Evolutionary conservation across 2,888 invertebrate species (phyloP).

Genomic region (Machimus atricapillus): DNA sequence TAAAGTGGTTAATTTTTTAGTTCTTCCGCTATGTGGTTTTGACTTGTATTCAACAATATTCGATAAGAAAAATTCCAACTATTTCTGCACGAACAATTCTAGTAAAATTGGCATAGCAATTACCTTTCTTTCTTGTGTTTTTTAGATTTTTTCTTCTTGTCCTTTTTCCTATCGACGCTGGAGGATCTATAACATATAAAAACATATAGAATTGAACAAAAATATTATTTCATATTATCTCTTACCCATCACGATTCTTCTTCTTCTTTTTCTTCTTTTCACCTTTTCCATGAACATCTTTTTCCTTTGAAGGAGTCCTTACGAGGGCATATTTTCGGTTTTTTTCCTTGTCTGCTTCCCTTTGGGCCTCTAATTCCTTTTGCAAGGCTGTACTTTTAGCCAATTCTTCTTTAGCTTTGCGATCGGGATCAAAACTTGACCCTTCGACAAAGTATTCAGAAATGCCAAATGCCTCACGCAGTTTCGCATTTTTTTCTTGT

Average conservation of each 20-base stretch:
- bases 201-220: background rate
- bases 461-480: conserved; percentile 94
- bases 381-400: conserved; percentile 62
- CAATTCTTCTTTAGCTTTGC: conserved; percentile 65
- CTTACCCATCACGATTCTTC: conserved; percentile 75
- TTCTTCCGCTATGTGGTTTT: conserved; percentile 25
- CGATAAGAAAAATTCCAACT: conserved; percentile 24
- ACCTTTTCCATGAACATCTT: conserved; percentile 57
- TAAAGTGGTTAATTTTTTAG: conserved; percentile 1
- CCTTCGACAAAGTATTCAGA: conserved; percentile 94
- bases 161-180: conserved; percentile 74
- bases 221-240: conserved; percentile 31
- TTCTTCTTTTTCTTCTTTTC: conserved; percentile 73
- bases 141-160: conserved; percentile 82
- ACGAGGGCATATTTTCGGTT: conserved; percentile 74
- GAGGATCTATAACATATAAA: conserved; percentile 66
- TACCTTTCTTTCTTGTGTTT: conserved; percentile 78
- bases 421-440: conserved; percentile 86
- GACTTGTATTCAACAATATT: conserved; percentile 29
- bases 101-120: conserved; percentile 52
- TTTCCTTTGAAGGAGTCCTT: conserved; percentile 76
- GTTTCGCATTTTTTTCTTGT: conserved; percentile 90
- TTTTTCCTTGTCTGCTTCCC: conserved; percentile 61
- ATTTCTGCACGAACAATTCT: conserved; percentile 5
- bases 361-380: conserved; percentile 62